Evolutionary conservation across 2,113 vertebrate genomes (phyloP).

Genomic region (Peucedramus taeniatus): DNA sequence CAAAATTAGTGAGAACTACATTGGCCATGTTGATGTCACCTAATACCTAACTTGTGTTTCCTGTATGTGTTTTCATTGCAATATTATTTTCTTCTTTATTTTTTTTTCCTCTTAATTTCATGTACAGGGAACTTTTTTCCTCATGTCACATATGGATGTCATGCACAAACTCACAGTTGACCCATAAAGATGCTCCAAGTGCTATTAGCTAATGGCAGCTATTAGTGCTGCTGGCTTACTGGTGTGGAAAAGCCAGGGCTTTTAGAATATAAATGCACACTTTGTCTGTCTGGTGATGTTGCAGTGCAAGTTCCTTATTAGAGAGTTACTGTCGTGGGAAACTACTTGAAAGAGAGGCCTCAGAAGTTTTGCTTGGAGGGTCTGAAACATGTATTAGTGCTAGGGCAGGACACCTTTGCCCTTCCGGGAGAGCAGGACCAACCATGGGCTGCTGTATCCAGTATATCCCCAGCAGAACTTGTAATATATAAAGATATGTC

Average conservation of each 20-base stretch:
- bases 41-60: background rate
- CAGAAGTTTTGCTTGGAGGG: background rate
- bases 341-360: background rate
- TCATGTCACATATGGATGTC: background rate
- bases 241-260: background rate
- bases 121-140: background rate
- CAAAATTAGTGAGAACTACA: background rate
- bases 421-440: background rate
- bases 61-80: background rate
- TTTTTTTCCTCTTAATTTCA: background rate
- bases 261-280: background rate
- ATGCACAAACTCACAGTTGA: background rate
- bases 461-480: background rate
- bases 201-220: background rate
- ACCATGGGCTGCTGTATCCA: background rate
- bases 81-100: background rate
- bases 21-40: background rate
- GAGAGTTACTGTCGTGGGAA: background rate
- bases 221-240: background rate
- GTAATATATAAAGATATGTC: background rate
- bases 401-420: background rate
- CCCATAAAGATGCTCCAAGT: background rate
- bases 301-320: background rate
- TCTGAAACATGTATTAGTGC: background rate
- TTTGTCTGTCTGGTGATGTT: background rate